Percentiles rank a stretch among this genome's conserved stretches.
Conservation (phyloP, 2,113 vertebrate genomes). For the Amphiprion percula region DNA sequence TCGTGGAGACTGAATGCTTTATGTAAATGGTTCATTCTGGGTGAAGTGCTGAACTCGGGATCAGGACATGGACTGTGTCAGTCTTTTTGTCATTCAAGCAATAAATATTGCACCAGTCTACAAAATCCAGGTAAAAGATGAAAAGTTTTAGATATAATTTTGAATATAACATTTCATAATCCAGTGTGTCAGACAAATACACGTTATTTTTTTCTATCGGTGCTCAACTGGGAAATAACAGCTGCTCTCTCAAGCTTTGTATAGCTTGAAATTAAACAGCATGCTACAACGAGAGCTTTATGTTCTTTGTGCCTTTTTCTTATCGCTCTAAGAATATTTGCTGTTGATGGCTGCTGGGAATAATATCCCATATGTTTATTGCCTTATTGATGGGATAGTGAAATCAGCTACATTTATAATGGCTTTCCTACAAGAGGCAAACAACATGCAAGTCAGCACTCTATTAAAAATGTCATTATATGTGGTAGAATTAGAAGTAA, state of each 20-base stretch:
- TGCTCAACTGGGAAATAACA: conserved; percentile 70
- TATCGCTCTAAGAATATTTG: conserved; percentile 50
- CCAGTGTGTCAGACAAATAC: conserved; percentile 30
- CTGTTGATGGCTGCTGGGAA: conserved; percentile 50
- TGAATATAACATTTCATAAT: conserved; percentile 23
- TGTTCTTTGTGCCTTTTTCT: conserved; percentile 44
- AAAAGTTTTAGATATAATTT: neutral
- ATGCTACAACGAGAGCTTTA: conserved; percentile 46
- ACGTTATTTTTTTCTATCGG: conserved; percentile 35
- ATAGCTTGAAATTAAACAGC: conserved; percentile 59
- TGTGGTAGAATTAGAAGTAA: conserved; percentile 54
- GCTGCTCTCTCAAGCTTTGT: conserved; percentile 57
- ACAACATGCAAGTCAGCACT: conserved; percentile 65
- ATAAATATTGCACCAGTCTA: conserved; percentile 14
- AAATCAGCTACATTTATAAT: conserved; percentile 43
- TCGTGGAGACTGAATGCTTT: conserved; percentile 39
- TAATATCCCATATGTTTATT: conserved; percentile 61
- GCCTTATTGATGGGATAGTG: conserved; percentile 58
- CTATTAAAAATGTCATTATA: conserved; percentile 45
- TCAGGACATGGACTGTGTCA: conserved; percentile 8
- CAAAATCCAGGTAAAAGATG: conserved; percentile 11
- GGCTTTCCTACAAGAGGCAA: conserved; percentile 53
- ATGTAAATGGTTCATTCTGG: conserved; percentile 22
- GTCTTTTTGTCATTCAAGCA: conserved; percentile 23
- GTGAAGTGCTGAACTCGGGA: conserved; percentile 33